Conservation (phyloP, 2,113 vertebrate genomes). For the Aepyceros melampus region DNA sequence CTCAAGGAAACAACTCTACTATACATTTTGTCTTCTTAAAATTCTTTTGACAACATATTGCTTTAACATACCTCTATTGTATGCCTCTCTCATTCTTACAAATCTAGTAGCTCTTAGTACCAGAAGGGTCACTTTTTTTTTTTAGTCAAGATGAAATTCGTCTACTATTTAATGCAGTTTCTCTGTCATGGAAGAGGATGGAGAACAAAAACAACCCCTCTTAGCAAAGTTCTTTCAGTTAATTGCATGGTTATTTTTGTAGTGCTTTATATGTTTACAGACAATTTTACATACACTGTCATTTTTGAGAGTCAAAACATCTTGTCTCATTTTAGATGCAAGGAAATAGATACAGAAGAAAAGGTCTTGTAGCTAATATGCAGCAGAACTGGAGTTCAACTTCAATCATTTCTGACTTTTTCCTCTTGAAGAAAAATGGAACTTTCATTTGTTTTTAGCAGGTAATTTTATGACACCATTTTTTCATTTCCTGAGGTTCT, state of each 20-base stretch:
- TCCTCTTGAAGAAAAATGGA: not conserved
- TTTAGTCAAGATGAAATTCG: not conserved
- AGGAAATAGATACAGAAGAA: not conserved
- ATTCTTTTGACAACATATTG: not conserved
- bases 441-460: conserved; percentile 24
- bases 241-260: not conserved
- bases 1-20: not conserved
- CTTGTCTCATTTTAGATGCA: not conserved
- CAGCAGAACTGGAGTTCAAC: not conserved
- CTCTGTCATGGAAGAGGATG: not conserved
- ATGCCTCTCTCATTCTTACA: not conserved
- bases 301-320: not conserved
- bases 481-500: conserved; percentile 20
- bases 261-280: not conserved
- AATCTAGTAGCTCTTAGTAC: not conserved
- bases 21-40: not conserved
- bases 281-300: not conserved
- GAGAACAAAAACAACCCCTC: not conserved
- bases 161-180: not conserved
- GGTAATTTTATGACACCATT: not conserved
- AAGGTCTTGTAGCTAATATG: not conserved
- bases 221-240: not conserved
- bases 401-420: not conserved
- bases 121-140: not conserved
- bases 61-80: not conserved